A percentile compares a stretch with the other conserved stretches of the same genome.
Conservation (phyloP, 2,797 vertebrate genomes). For the Amphiprion clarkii region DNA sequence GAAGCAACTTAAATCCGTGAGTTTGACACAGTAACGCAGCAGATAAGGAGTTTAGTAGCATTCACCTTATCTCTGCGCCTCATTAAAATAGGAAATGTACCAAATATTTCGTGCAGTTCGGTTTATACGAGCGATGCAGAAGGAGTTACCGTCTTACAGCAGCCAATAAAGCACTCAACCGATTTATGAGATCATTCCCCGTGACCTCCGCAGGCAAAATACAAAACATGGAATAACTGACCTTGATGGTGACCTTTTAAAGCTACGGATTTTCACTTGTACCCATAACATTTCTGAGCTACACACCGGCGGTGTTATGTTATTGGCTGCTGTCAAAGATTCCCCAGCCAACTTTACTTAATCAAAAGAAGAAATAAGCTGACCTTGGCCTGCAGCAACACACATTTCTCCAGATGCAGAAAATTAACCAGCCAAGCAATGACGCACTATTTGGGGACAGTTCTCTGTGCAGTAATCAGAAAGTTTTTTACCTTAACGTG, state of each 20-base stretch:
- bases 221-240: slow-evolving; percentile 52
- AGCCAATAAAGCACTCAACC: slow-evolving; percentile 67
- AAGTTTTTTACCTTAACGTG: background rate
- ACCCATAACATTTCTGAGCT: slow-evolving; percentile 23
- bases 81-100: slow-evolving; percentile 43
- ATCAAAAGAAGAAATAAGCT: slow-evolving; percentile 23
- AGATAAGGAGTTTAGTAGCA: slow-evolving; percentile 17
- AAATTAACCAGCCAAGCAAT: background rate
- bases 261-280: slow-evolving; percentile 38
- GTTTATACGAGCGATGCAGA: slow-evolving; percentile 27
- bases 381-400: slow-evolving; percentile 8
- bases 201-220: slow-evolving; percentile 52
- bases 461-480: background rate
- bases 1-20: slow-evolving; percentile 20
- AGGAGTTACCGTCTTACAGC: slow-evolving; percentile 46
- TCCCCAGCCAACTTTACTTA: slow-evolving; percentile 20
- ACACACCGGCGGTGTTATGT: slow-evolving; percentile 15
- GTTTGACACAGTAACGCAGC: background rate
- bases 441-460: background rate
- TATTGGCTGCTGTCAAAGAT: slow-evolving; percentile 20
- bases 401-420: background rate
- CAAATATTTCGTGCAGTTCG: slow-evolving; percentile 36
- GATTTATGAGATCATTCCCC: slow-evolving; percentile 58
- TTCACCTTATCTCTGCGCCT: slow-evolving; percentile 10
- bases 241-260: slow-evolving; percentile 51